These are phyloP conservation scores for Chrysolophus pictus DNA, from an alignment of 2,797 vertebrate genomes.

Conservation along the genomic window DNA sequence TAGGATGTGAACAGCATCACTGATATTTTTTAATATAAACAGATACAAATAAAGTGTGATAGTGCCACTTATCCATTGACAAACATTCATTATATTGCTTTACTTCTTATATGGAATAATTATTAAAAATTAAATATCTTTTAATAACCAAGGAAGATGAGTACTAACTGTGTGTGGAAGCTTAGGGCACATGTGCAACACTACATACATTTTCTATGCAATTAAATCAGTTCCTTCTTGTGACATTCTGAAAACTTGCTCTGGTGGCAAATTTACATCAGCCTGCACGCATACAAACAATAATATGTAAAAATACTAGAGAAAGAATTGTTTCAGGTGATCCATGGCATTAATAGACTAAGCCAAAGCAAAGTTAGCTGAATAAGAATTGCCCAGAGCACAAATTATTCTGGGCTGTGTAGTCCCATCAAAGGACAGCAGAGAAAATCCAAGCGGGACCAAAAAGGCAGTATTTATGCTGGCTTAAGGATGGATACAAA, in stretches of 20 bases:
- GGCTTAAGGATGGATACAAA: not conserved
- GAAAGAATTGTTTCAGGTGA: not conserved
- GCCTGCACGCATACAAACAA: not conserved
- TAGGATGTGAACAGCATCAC: not conserved
- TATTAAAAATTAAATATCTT: not conserved
- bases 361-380: not conserved
- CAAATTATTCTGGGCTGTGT: not conserved
- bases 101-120: not conserved
- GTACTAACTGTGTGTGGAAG: not conserved
- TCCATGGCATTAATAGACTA: not conserved
- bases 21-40: not conserved
- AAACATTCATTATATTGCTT: not conserved
- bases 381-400: not conserved
- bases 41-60: not conserved
- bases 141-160: not conserved
- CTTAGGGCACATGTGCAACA: not conserved
- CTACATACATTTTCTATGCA: not conserved
- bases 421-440: not conserved
- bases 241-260: not conserved
- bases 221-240: not conserved
- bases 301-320: not conserved
- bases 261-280: not conserved
- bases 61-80: not conserved
- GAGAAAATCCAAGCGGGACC: not conserved
- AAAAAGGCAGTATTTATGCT: not conserved